Base-by-base conservation (phyloP, 2,888 invertebrate genomes). In the Parnassius mnemosyne region DNA sequence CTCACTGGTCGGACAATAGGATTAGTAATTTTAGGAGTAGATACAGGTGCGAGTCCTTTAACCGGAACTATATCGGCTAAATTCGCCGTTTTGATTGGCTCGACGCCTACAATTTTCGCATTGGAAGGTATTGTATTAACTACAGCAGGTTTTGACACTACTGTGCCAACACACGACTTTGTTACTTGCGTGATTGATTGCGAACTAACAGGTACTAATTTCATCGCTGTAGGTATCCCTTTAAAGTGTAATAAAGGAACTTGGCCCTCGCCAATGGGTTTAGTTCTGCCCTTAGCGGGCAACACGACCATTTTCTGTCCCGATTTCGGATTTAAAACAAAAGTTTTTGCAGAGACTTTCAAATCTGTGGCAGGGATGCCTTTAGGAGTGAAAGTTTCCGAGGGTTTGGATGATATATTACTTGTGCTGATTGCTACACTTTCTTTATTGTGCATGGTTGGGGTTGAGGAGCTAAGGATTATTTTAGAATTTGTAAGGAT, bases 231-330 rank as follows among this genome's bases (percentile, higher is more conserved):
- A 1, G 89, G 81, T 50, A 92, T 77, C 20, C 91, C 88, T 67
- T 92, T 92, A 58, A 92, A 87, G 71, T 92, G 91, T 68, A 92
- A 73, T 13, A 92, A 68, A 2, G 92, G 91, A 20, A 84, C 83
- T 13, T 49, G 49, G 13, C 49, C 49, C 13, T 89, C 90, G n/a
- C 79, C 74, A 9, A 76, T 80, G 10, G 79, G 69, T 79, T 87
- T 89, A 71, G 85, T 79, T 60, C 85, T 79, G 47, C 81, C 75
- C 69, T 92, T 92, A 10, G 91, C 88, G 1, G 92, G 92, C 54
- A 92, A 69, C 9, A 92, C 91, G 12, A 92, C 89, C 92, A 92
- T 91, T 71, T 92, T 92, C 69, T 87, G 90, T 3, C 89, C 92
- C 2, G 90, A 85, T 72, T 91, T 92, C 9, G 89, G 89, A 72